Base-by-base conservation (phyloP, 1,140 invertebrate species). In the Globodera rostochiensis region DNA sequence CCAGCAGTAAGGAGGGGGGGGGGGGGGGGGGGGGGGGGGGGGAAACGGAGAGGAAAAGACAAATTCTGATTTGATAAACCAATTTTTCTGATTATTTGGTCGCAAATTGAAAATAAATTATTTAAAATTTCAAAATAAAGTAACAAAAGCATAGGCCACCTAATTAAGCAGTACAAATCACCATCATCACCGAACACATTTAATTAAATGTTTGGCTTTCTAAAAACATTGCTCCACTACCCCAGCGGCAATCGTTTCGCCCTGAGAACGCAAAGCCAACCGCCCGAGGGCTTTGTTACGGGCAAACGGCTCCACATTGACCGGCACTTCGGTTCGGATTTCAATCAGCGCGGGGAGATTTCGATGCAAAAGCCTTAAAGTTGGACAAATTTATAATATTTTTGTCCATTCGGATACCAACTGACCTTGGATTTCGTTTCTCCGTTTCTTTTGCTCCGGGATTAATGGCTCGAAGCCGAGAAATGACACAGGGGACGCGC, bases 401-500 rank as follows among this genome's bases (percentile, higher is more conserved):
- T 74, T 36, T 36, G 46, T 15, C 21, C 21, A 66, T 66, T 66
- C 21, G 13, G 1, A 2, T 15, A 21, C 1, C 15, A 53, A 81
- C 13, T 70, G 25, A 88, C 88, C 87, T 80, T 2, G 88, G 88
- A 80, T 86, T 86, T 9, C 83, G 69, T 64, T 89, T 89, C 8
- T 86, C 53, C 13, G 86, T 75, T 73, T 90, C 80, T 70, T 87
- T 89, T 83, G 47, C 86, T 64, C 77, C 77, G 21, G 77, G 77
- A 70, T 78, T 53, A 6, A 82, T 75, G 46, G 94, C 93, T 49
- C 95, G 93, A 66, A 99, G 90, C 91, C 95, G 96, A 25, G 93
- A 93, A 49, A 99, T 93, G 21, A 93, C 92, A 45, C 94, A 96
- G 46, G 95, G 94, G 90, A 98, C 96, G 47, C 88, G 90, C 13